Evolutionary conservation across 2,797 vertebrate species (phyloP), one percentile per base, ranked within the genome.

Genomic region (Phalloptychus januarius): DNA sequence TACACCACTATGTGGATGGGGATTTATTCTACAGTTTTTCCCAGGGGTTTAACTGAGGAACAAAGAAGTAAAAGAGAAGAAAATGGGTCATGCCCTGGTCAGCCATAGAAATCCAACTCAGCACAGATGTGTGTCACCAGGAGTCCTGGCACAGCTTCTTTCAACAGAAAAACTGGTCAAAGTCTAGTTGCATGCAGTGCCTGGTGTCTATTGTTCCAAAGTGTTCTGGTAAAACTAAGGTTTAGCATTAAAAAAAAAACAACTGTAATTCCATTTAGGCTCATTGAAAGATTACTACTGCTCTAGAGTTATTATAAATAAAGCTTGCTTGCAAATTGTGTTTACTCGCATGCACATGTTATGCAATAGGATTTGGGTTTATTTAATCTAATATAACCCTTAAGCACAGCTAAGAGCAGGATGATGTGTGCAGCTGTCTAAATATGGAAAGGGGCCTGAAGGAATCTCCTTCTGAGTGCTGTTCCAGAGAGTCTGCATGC

Each of bases 101-200:
- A 88, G 86, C 86, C 69, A 82, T 89, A 85, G 82, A 91, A 94
- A 88, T 89, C 87, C 84, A 86, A 88, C 83, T 92, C 80, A 83
- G 89, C 90, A 80, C 92, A 94, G 90, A 95, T 95, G 94, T 95
- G 93, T 94, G 91, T 93, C 91, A 90, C 86, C 84, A 31, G 90
- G 90, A 93, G 91, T 88, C 83, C 88, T 91, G 89, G 91, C 90
- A 90, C 83, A 0, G 87, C 84, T 90, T 91, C 88, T 88, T 92
- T 91, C 86, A 89, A 84, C 44, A 76, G 82, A 83, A 90, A 93
- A 90, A 85, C 90, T 82, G 87, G 58, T 87, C 80, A 79, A 79
- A 89, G 90, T 89, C 84, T 85, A 91, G 87, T 83, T 79, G 73
- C 82, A 72, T 78, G 78, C 89, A 56, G 92, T 91, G 83, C 90